Evolutionary conservation across 2,888 invertebrate species (phyloP).

Genomic region (Heteromurus nitidus): DNA sequence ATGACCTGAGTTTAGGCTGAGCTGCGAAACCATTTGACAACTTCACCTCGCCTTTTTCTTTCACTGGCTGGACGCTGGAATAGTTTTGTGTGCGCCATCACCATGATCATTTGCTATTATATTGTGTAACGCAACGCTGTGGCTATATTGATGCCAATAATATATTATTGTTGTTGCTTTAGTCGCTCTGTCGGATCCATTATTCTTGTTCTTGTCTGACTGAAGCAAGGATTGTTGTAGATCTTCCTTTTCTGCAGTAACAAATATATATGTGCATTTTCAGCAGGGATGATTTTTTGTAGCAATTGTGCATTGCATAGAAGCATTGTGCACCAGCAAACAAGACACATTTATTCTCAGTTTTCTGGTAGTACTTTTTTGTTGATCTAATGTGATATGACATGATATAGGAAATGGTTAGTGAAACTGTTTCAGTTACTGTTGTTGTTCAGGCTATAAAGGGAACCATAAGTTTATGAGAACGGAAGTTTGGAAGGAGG

Average conservation of each 20-base stretch:
- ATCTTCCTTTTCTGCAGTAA: neutral
- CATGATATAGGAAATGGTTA: slow-evolving; percentile 36
- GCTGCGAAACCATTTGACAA: slow-evolving; percentile 24
- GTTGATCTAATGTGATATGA: slow-evolving; percentile 29
- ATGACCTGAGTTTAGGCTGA: slow-evolving; percentile 23
- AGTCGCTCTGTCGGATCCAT: neutral
- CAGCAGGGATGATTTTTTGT: neutral
- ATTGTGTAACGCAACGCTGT: neutral
- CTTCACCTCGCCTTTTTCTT: neutral
- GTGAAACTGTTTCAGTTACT: slow-evolving; percentile 26
- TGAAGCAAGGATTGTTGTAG: neutral
- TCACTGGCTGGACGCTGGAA: neutral
- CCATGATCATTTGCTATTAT: slow-evolving; percentile 14
- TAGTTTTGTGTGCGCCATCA: neutral
- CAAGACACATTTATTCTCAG: neutral
- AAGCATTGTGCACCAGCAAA: no score
- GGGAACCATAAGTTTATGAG: slow-evolving; percentile 22
- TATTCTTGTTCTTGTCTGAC: slow-evolving; percentile 2
- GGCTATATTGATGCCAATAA: neutral
- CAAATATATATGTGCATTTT: neutral
- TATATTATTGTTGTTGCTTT: slow-evolving; percentile 23
- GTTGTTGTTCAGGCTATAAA: slow-evolving; percentile 26
- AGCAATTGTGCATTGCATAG: neutral
- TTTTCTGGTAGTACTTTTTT: slow-evolving; percentile 16
- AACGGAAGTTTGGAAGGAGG: slow-evolving; percentile 28